Conservation (phyloP, 2,797 vertebrate species). For the Sebastes nivosus region DNA sequence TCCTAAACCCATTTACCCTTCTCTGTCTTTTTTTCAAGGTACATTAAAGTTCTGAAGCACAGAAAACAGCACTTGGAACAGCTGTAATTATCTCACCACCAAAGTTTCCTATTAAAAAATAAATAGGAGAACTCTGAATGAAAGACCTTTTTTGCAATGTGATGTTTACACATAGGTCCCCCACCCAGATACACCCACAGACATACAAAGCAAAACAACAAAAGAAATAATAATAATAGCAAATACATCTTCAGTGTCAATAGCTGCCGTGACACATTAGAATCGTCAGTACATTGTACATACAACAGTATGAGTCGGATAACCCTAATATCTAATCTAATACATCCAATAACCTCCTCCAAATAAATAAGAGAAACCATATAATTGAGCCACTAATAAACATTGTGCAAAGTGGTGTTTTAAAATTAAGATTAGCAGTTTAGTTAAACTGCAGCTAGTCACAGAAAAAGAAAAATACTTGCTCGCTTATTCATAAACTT, state of each 20-base stretch:
- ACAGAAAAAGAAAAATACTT: neutral
- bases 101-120: neutral
- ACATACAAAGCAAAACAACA: neutral
- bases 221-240: neutral
- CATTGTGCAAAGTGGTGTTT: neutral
- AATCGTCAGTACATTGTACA: too few relatives aligned
- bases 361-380: neutral
- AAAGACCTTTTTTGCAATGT: neutral
- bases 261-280: too few relatives aligned
- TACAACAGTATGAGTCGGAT: neutral
- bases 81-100: rapidly evolving
- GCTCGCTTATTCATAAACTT: neutral
- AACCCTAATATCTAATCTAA: neutral
- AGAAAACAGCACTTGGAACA: neutral
- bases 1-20: neutral
- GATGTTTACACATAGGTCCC: neutral
- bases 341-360: neutral
- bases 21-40: neutral
- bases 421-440: neutral
- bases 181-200: neutral
- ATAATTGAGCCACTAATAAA: neutral
- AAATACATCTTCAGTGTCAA: neutral
- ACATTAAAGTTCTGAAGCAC: neutral
- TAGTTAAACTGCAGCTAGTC: neutral
- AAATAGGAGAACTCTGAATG: neutral